These are phyloP conservation scores for Acrossocheilus wenchowensis DNA, from an alignment of 2,797 vertebrate species.

Conservation along the genomic window DNA sequence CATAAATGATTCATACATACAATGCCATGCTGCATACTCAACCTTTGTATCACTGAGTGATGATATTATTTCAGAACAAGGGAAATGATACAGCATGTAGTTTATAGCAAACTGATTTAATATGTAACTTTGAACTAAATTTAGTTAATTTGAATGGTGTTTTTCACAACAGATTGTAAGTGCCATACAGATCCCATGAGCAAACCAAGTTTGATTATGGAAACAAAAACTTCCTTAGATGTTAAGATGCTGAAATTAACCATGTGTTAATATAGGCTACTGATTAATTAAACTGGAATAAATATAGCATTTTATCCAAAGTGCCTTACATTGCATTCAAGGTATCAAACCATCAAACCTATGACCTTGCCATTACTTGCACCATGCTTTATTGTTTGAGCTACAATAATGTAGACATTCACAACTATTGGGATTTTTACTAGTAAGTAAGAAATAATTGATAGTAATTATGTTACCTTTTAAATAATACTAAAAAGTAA, in stretches of 20 bases:
- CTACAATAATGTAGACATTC: background rate
- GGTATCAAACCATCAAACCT: background rate
- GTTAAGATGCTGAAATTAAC: background rate
- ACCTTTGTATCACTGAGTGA: background rate
- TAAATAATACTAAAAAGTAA: background rate
- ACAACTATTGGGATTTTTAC: background rate
- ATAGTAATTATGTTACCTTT: background rate
- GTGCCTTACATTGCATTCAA: background rate
- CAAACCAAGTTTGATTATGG: background rate
- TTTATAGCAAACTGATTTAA: background rate
- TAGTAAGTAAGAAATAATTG: background rate
- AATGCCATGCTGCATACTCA: background rate
- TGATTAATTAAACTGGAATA: background rate
- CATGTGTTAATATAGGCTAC: background rate
- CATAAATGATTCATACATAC: conserved; percentile 6
- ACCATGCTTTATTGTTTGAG: background rate
- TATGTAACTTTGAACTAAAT: background rate
- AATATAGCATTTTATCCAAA: background rate
- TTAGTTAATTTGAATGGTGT: no score
- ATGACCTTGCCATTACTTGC: background rate
- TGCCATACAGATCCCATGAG: background rate
- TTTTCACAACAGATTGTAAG: background rate
- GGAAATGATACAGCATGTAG: background rate
- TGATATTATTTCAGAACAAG: background rate
- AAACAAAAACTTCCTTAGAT: background rate